phyloP scores from a whole-genome alignment of 2,888 invertebrate species.

The Leptogaster cylindrica region DNA sequence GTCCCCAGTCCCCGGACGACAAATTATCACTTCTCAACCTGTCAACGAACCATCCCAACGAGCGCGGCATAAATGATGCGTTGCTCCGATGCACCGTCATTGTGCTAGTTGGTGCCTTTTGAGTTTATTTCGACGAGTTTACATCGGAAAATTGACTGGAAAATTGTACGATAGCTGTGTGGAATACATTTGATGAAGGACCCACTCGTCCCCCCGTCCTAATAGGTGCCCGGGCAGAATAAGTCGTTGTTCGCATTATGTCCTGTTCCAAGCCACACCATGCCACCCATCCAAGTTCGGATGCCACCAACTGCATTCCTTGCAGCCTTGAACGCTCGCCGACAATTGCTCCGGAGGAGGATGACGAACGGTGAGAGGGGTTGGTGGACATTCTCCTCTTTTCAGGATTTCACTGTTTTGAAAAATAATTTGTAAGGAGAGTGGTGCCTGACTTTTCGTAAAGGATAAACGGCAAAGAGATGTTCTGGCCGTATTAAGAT shows the following conservation, averaged over 20 bases:
- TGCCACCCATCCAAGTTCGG: background rate
- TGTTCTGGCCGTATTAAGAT: too few species aligned
- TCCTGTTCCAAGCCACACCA: background rate
- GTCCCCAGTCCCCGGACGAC: background rate
- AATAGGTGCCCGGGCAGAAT: background rate
- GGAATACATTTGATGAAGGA: constrained; percentile 1
- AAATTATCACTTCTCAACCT: constrained; percentile 24
- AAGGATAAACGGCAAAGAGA: background rate
- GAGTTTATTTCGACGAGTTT: constrained; percentile 13
- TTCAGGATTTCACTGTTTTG: constrained; percentile 7
- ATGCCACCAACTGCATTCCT: background rate
- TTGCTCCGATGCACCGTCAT: constrained; percentile 5
- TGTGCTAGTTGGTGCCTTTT: background rate
- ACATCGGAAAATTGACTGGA: constrained; percentile 20
- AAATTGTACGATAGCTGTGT: constrained; percentile 12
- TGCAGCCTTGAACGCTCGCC: too few species aligned
- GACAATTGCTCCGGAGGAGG: background rate
- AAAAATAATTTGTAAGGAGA: constrained; percentile 15
- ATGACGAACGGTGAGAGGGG: too few species aligned
- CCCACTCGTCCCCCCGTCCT: background rate
- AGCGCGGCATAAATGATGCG: constrained; percentile 12
- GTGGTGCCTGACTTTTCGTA: background rate
- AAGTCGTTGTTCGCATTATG: constrained; percentile 15
- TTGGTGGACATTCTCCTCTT: background rate
- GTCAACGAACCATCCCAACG: constrained; percentile 15